A percentile compares a stretch with the other conserved stretches of the same genome.
phyloP scores from a whole-genome alignment of 1,140 invertebrate species.

The Mycetomoellerius zeteki region DNA sequence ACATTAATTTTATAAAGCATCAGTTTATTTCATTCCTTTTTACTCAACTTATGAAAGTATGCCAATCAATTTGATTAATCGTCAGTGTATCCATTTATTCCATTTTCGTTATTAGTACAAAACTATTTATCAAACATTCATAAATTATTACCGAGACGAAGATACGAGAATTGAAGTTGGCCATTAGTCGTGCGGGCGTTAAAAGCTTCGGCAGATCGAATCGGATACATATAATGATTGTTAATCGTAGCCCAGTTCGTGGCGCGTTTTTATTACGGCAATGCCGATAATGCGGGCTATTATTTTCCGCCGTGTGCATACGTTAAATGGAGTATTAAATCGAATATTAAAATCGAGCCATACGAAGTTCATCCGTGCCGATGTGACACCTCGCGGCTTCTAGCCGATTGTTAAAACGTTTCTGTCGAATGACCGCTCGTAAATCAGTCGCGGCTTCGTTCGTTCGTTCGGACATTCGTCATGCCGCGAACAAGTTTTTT shows the following conservation, averaged over 20 bases:
- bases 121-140: conserved; percentile 29
- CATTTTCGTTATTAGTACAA: conserved; percentile 9
- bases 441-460: conserved; percentile 65
- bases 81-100: background rate
- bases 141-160: conserved; percentile 9
- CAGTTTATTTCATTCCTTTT: conserved; percentile 31
- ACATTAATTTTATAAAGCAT: background rate
- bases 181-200: conserved; percentile 30
- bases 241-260: conserved; percentile 16
- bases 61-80: conserved; percentile 9
- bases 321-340: conserved; percentile 64
- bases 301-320: conserved; percentile 51
- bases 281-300: conserved; percentile 43
- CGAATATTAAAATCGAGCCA: conserved; percentile 59
- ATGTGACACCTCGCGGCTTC: conserved; percentile 64
- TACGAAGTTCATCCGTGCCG: conserved; percentile 32
- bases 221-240: conserved; percentile 42
- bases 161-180: conserved; percentile 5
- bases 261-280: conserved; percentile 23
- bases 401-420: conserved; percentile 60
- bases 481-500: conserved; percentile 38
- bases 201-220: conserved; percentile 32
- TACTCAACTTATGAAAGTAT: background rate
- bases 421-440: conserved; percentile 63
- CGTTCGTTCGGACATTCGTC: conserved; percentile 70